phyloP scores from a whole-genome alignment of 1,140 invertebrate genomes.

The Pseudomyrmex cubaensis region DNA sequence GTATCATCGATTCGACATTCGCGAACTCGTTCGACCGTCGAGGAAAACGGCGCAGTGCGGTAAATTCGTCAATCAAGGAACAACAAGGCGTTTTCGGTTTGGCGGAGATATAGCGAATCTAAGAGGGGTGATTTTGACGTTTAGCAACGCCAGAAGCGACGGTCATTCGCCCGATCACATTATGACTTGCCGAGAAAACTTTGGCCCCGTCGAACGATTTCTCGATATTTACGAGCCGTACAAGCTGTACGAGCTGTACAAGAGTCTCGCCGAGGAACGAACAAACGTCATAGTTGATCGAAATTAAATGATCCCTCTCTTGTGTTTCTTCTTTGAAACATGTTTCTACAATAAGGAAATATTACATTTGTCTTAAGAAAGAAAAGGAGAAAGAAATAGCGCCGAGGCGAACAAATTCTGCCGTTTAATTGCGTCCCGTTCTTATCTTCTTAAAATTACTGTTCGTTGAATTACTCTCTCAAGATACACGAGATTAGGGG shows the following conservation, averaged over 20 bases:
- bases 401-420: background rate
- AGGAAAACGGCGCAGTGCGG: constrained; percentile 43
- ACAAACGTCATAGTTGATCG: background rate
- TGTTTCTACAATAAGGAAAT: background rate
- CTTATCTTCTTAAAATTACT: background rate
- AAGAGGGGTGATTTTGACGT: background rate
- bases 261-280: background rate
- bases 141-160: constrained; percentile 9
- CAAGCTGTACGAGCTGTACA: background rate
- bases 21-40: constrained; percentile 15
- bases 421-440: background rate
- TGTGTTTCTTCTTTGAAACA: too few species aligned
- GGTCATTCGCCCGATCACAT: background rate
- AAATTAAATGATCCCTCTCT: background rate
- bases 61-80: constrained; percentile 32
- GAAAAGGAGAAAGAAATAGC: background rate
- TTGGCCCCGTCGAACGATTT: background rate
- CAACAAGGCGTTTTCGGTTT: constrained; percentile 10
- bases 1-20: constrained; percentile 54
- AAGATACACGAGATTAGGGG: background rate
- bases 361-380: background rate
- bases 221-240: constrained; percentile 19
- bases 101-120: background rate
- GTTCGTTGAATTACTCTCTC: background rate
- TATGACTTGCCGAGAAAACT: background rate